Evolutionary conservation across 2,797 vertebrate species (phyloP).

Genomic region (Falco naumanni): DNA sequence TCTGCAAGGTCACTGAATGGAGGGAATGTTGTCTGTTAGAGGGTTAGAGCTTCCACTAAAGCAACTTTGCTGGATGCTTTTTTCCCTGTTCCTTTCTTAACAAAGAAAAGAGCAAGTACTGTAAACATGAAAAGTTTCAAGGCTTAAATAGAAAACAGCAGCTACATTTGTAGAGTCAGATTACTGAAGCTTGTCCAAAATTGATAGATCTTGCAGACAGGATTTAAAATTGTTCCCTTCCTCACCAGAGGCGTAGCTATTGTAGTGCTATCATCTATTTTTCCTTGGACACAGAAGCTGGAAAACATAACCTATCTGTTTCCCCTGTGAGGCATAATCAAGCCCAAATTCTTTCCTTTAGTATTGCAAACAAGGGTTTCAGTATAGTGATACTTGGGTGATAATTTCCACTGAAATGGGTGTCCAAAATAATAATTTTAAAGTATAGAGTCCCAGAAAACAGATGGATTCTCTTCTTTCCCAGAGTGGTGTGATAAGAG

Average conservation of each 20-base stretch:
- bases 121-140: background rate
- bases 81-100: background rate
- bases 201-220: background rate
- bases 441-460: background rate
- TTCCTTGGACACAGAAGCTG: background rate
- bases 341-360: background rate
- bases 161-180: background rate
- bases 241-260: background rate
- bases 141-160: background rate
- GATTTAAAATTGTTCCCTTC: background rate
- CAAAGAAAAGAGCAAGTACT: background rate
- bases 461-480: background rate
- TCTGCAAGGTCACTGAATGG: background rate
- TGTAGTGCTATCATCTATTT: background rate
- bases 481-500: background rate
- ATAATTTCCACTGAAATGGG: background rate
- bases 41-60: background rate
- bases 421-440: background rate
- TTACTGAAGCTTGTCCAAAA: background rate
- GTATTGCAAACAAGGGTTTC: background rate
- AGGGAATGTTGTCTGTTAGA: background rate
- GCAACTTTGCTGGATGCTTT: background rate
- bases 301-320: background rate
- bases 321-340: background rate
- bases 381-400: background rate